Conservation (phyloP, 2,888 invertebrate species). For the Pachycephus smyrnensis region DNA sequence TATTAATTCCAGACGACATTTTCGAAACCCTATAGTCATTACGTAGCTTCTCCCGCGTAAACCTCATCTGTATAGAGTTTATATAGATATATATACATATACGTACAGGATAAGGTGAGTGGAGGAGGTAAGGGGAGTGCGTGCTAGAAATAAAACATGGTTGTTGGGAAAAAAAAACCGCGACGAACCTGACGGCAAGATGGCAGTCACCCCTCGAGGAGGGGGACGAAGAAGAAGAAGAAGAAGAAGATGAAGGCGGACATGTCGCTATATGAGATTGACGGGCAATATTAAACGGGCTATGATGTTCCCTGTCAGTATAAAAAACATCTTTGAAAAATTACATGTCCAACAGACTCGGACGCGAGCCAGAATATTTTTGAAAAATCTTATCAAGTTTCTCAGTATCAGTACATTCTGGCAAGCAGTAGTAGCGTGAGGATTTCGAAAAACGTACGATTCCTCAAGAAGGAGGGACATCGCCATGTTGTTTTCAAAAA, state of each 20-base stretch:
- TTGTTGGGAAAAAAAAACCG: neutral
- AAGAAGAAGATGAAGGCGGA: conserved; percentile 17
- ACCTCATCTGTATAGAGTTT: too few species aligned
- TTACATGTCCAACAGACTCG: conserved; percentile 15
- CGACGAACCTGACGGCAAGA: neutral
- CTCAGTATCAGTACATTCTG: too few species aligned
- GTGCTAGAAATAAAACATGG: neutral
- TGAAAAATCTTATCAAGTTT: too few species aligned
- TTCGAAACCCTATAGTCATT: too few species aligned
- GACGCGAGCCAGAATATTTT: too few species aligned
- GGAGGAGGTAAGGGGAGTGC: neutral
- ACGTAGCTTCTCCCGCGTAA: too few species aligned
- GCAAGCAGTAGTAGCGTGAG: too few species aligned
- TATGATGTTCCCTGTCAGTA: conserved; percentile 36
- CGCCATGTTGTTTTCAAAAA: too few species aligned
- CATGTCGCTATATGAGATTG: conserved; percentile 29
- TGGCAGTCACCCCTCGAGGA: neutral
- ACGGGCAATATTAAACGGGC: conserved; percentile 45
- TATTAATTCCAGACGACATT: too few species aligned
- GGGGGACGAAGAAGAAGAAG: conserved; percentile 16
- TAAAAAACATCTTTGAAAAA: conserved; percentile 38
- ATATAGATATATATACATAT: neutral
- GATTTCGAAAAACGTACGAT: too few species aligned
- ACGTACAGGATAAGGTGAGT: neutral
- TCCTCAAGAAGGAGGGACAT: too few species aligned